These are phyloP conservation scores for Plagiodera versicolora DNA, from an alignment of 2,888 invertebrate species.

Conservation along the genomic window DNA sequence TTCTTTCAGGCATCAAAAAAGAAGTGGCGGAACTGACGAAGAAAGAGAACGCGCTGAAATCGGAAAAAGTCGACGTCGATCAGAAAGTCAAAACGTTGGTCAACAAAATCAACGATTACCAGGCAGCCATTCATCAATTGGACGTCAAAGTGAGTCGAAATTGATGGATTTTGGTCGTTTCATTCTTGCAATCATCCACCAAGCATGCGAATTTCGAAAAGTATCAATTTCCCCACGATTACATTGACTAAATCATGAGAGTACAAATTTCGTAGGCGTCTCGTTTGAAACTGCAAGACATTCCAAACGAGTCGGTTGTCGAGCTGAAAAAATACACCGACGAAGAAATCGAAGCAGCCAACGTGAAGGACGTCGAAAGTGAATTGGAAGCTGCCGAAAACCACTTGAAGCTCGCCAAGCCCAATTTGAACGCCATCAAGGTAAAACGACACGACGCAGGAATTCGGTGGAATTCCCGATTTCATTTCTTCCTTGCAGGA, in stretches of 20 bases:
- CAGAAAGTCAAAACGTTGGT: slow-evolving; percentile 67
- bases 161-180: no score
- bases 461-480: no score
- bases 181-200: no score
- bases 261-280: slow-evolving; percentile 35
- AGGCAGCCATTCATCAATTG: slow-evolving; percentile 61
- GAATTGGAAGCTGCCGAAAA: slow-evolving; percentile 63
- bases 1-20: slow-evolving; percentile 57
- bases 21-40: slow-evolving; percentile 65
- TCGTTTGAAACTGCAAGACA: slow-evolving; percentile 65
- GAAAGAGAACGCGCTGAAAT: slow-evolving; percentile 69
- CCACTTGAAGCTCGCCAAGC: slow-evolving; percentile 66
- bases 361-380: slow-evolving; percentile 62
- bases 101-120: slow-evolving; percentile 61
- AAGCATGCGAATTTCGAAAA: no score
- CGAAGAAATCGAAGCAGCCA: slow-evolving; percentile 67
- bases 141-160: slow-evolving; percentile 58
- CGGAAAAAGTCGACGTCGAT: slow-evolving; percentile 73
- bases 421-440: slow-evolving; percentile 74
- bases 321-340: slow-evolving; percentile 61
- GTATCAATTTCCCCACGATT: no score
- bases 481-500: slow-evolving; percentile 54
- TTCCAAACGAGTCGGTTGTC: slow-evolving; percentile 56
- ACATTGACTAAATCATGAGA: no score
- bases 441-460: no score